Evolutionary conservation across 1,140 invertebrate genomes (phyloP), one percentile per base, ranked within the genome.

Genomic region (Matsumurasca onukii): DNA sequence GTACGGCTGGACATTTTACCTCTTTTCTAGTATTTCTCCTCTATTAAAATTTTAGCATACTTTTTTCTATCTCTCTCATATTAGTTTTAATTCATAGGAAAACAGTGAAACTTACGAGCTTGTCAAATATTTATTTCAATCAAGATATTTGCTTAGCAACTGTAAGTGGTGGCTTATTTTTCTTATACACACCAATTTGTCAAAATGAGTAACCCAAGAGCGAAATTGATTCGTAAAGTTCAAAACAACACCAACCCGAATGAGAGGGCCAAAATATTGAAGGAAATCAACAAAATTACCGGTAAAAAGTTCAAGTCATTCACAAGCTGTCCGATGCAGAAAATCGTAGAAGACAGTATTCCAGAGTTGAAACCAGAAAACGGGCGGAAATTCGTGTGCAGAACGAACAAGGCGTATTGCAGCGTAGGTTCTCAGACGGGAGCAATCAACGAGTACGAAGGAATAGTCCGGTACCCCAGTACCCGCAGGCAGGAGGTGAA

Each of bases 231-330:
- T 52, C 49, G 22, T 52, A 59, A 59, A 59, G 25, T 27, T 25
- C 55, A 27, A 24, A 59, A 59, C 25, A 27, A 59, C 9, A 29
- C 12, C n/a, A 29, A 29, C 30, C 13, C 5, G 3, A 22, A 27
- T 27, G 55, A 27, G 3, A 59, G 24, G 24, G 30, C 25, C 30
- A 25, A 59, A 59, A 59, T 59, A 12, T 27, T 59, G 12, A 59
- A 59, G 24, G 55, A 59, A 29, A 59, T 59, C 22, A 59, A 59
- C 25, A 59, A 24, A 27, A 59, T 59, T 59, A 27, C 55, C 15
- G n/a, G 22, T 12, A 59, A 59, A 5, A 22, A 25, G 55, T 13
- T 59, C 24, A 24, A 13, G 9, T 22, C 55, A 27, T 59, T 22
- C 55, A 27, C 22, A n/a, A 29, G 13, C n/a, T 59, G 9, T 27